A percentile compares a stretch with the other conserved stretches of the same genome.
phyloP scores from a whole-genome alignment of 2,797 vertebrate species.

The Rhincodon typus region DNA sequence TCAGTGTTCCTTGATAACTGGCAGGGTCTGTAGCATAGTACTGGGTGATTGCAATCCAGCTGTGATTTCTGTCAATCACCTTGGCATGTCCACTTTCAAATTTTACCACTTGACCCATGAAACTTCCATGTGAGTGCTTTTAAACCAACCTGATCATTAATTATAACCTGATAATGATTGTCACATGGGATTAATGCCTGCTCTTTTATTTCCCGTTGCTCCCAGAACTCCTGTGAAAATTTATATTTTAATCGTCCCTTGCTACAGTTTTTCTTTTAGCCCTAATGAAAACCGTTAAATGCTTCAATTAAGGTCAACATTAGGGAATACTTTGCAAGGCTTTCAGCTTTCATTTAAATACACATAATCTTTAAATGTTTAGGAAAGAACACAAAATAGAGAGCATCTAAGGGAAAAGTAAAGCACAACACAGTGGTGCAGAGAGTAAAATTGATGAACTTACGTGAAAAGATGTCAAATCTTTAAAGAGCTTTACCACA shows the following conservation, averaged over 20 bases:
- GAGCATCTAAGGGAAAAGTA: background rate
- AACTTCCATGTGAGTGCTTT: background rate
- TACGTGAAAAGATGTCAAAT: background rate
- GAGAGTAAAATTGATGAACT: conserved; percentile 3
- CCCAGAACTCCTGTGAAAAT: background rate
- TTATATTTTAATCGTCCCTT: background rate
- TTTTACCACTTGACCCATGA: background rate
- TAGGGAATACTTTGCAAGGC: background rate
- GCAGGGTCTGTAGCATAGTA: background rate
- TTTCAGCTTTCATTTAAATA: background rate
- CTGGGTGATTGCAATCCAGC: background rate
- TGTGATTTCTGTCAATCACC: background rate
- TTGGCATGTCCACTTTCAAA: background rate
- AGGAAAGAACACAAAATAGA: background rate
- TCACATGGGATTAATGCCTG: background rate
- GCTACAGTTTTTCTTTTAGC: background rate
- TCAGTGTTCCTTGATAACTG: background rate
- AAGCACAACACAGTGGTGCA: background rate
- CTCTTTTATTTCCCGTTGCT: background rate
- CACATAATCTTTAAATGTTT: background rate
- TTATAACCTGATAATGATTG: background rate
- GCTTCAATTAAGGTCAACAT: background rate
- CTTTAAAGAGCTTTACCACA: background rate
- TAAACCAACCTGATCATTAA: background rate
- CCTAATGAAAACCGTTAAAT: background rate